A percentile compares a stretch with the other conserved stretches of the same genome.
These are phyloP conservation scores for Heliocidaris tuberculata DNA, from an alignment of 35 echinoderm and acorn worm species.

Conservation along the genomic window DNA sequence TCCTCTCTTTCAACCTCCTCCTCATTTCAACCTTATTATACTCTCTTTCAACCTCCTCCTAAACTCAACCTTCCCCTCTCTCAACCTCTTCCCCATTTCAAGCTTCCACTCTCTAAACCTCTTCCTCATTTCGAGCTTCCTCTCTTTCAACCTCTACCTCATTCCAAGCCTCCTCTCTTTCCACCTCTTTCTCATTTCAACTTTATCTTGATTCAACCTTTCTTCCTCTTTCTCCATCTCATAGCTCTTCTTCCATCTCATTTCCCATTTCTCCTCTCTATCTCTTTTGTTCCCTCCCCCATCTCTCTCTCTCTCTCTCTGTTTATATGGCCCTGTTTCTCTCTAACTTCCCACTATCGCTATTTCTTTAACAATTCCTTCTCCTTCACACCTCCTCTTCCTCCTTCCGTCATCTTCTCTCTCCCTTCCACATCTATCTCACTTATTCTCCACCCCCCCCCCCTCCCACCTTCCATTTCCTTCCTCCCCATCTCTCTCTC, in stretches of 20 bases:
- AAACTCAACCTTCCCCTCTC: not conserved
- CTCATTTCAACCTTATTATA: not conserved
- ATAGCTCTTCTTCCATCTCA: no score
- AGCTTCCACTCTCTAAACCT: not conserved
- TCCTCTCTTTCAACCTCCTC: no score
- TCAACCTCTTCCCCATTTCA: not conserved
- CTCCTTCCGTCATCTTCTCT: not conserved
- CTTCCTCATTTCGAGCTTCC: not conserved
- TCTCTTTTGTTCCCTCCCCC: no score
- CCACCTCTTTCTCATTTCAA: not conserved
- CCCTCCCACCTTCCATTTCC: not conserved
- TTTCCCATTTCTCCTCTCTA: no score
- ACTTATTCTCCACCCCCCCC: not conserved
- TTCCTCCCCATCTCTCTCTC: not conserved
- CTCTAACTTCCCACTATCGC: not conserved
- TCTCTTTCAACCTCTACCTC: not conserved
- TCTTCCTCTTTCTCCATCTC: conserved; percentile 1
- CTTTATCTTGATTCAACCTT: not conserved
- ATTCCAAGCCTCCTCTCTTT: not conserved
- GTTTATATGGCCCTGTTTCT: not conserved
- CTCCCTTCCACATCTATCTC: not conserved
- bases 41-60: no score
- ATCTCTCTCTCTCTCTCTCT: not conserved
- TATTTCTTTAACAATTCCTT: not conserved
- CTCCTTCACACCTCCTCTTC: not conserved